Percentiles rank a stretch among this genome's conserved stretches.
Evolutionary conservation across 2,888 invertebrate genomes (phyloP).

Genomic region (Eudemis profundana): DNA sequence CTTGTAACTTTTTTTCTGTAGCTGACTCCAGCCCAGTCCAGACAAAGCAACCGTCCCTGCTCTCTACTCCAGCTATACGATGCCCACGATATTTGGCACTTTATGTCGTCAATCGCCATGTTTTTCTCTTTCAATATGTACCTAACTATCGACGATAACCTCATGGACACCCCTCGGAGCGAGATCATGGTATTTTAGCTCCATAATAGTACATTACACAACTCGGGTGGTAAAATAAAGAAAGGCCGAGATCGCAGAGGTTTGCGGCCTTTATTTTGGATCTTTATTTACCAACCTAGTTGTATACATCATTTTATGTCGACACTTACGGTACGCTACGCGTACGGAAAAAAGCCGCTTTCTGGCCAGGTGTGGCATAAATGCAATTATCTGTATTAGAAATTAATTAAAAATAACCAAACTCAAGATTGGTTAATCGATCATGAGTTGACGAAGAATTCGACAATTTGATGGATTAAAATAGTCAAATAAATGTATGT

Average conservation of each 20-base stretch:
- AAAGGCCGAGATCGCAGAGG: no score
- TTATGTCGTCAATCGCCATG: conserved; percentile 92
- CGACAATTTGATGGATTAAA: no score
- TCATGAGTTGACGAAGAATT: no score
- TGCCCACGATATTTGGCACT: conserved; percentile 95
- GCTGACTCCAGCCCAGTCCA: conserved; percentile 90
- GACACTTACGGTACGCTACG: no score
- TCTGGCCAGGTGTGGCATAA: no score
- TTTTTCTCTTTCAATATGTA: conserved; percentile 94
- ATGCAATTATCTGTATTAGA: no score
- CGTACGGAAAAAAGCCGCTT: no score
- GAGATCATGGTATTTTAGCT: conserved; percentile 73
- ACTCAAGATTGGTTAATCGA: no score
- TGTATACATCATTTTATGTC: no score
- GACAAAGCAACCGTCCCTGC: conserved; percentile 90
- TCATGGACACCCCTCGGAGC: conserved; percentile 61
- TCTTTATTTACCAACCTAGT: background rate
- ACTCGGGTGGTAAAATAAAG: background rate
- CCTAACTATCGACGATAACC: conserved; percentile 91
- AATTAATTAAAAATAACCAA: no score
- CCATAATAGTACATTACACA: background rate
- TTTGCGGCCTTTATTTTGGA: no score
- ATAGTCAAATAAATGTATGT: no score
- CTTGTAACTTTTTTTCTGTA: conserved; percentile 53
- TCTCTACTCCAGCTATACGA: conserved; percentile 91